phyloP scores from a whole-genome alignment of 2,888 invertebrate species.

The Creontiades dilutus region DNA sequence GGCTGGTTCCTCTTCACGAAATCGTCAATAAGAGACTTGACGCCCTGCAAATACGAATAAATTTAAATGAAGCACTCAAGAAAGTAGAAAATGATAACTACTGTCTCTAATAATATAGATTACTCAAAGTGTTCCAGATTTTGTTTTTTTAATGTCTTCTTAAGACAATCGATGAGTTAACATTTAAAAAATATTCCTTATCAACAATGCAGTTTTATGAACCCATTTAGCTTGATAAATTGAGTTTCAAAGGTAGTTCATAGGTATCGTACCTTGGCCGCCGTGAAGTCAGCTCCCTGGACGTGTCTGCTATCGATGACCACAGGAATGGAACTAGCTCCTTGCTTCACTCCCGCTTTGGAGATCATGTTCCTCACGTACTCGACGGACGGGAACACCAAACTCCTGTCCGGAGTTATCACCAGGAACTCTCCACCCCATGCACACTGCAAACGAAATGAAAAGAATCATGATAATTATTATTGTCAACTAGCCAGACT shows the following conservation, averaged over 20 bases:
- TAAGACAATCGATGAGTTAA: no score
- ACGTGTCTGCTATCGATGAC: conserved; percentile 84
- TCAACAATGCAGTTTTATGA: no score
- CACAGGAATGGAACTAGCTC: conserved; percentile 81
- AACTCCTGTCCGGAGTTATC: conserved; percentile 83
- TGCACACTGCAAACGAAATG: conserved; percentile 78
- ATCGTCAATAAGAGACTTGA: conserved; percentile 82
- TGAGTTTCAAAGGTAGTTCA: no score
- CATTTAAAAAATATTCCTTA: no score
- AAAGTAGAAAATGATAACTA: neutral
- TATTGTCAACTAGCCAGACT: no score
- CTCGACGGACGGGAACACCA: conserved; percentile 84
- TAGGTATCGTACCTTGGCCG: conserved; percentile 81
- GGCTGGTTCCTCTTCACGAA: conserved; percentile 82
- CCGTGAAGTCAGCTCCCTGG: conserved; percentile 84
- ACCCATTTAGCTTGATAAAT: no score
- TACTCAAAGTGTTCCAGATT: no score
- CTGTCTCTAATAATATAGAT: no score
- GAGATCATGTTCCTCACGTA: conserved; percentile 85
- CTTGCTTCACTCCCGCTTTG: conserved; percentile 84
- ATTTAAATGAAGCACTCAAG: neutral
- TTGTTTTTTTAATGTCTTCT: no score
- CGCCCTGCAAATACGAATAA: conserved; percentile 80
- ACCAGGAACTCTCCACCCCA: conserved; percentile 81
- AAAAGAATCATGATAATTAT: neutral